Base-by-base conservation (phyloP, 2,888 invertebrate genomes). In the Torymus aiolomorphi region DNA sequence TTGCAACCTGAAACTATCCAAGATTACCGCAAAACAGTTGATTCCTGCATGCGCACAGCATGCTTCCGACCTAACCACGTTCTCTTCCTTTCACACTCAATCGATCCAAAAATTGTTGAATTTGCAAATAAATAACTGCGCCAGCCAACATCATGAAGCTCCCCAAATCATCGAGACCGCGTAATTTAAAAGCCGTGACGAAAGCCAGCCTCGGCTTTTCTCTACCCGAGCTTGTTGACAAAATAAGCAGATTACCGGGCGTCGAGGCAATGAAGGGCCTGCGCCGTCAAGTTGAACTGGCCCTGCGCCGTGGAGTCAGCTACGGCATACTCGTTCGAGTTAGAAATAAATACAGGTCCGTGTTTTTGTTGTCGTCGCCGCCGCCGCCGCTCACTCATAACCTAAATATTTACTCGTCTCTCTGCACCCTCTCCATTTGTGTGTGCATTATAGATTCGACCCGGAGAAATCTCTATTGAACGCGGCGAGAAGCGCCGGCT, bases 231-330 rank as follows among this genome's bases (percentile, higher is more conserved):
- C 86, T 88, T 76, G 78, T 85, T 70, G 79, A 84, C 13, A 84
- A 84, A 31, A 84, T 88, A 62, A 85, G 87, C 80, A 83, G 78
- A 31, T 63, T 63, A 4, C 84, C 87, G 78, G 82, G 83, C 61
- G 84, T 88, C 42, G 49, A 66, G 10, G 56, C 84, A 1, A 86
- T 85, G 0, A 86, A 86, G 69, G 73, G 70, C 0, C 81, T 88
- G 20, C 84, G 84, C 12, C 82, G 84, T 63, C 85, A 88, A 71
- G 83, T 89, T 70, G 78, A 82, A 10, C 76, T 85, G 31, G 88
- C 88, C 3, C 84, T 89, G 49, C 85, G 85, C 1, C 86, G 87
- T 2, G 89, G 89, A 8, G 75, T 89, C 67, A 85, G 86, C 81
- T 88, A 85, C 70, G 89, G 88, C 5, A 87, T 89, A 65, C 81